Evolutionary conservation across 2,888 invertebrate species (phyloP), one percentile per base, ranked within the genome.

Genomic region (Oscheius sp.): DNA sequence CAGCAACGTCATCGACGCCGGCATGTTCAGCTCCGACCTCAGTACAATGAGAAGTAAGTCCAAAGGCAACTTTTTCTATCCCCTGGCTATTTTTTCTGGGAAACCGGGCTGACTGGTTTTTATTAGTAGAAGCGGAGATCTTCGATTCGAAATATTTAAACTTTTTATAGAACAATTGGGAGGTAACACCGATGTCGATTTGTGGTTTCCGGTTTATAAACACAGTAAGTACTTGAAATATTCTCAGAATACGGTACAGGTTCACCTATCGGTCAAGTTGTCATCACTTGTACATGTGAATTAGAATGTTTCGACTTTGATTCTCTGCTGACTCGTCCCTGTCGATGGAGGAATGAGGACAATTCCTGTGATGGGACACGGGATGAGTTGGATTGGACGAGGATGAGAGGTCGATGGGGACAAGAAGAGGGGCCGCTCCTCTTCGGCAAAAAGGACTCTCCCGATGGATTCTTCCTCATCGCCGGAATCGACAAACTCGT

Each of bases 311-410:
- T 82, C 63, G 80, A 79, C 45, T 85, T 85, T 64, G 85, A 85
- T 64, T 84, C 82, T 16, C 74, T 82, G 58, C 77, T 84, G 27
- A 82, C 84, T 5, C 69, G 78, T 56, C 43, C 79, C 0, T 85
- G 85, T 64, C 76, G 83, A 25, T 86, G 85, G 85, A 76, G 79
- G 18, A 86, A 86, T 71, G 85, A 86, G 55, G 78, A 80, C 80
- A 81, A 80, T 46, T 71, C 76, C 2, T 80, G 79, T 45, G 53
- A 76, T 41, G 79, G 81, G 2, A 63, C 58, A 5, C 76, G 80
- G 2, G 85, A 85, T 63, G 78, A 84, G 53, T 69, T 86, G 9
- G 84, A 84, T 49, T 86, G 79, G 76, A 80, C 81, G 7, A 71
- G 84, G 63, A 84, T 83, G 76, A 72, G 77, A 16, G 82, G 85